Percentiles rank a stretch among this genome's conserved stretches.
These are phyloP conservation scores for Heterocephalus glaber DNA, from an alignment of 2,113 vertebrate genomes.

Conservation along the genomic window DNA sequence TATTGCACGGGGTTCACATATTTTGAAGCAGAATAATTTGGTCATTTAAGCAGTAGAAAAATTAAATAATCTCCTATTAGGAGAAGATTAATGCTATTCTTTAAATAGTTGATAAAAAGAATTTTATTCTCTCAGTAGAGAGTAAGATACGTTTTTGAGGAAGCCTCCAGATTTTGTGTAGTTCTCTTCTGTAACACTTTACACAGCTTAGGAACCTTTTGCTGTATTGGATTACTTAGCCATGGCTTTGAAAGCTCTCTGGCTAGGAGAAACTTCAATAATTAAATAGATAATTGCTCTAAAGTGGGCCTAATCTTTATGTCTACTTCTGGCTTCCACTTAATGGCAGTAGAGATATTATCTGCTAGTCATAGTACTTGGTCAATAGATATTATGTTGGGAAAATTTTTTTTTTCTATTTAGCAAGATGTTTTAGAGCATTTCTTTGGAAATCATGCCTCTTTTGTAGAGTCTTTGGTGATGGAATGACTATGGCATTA, in stretches of 20 bases:
- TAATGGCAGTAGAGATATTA: conserved; percentile 10
- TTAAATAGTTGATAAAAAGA: conserved; percentile 36
- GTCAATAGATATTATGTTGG: conserved; percentile 13
- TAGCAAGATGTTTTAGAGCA: conserved; percentile 62
- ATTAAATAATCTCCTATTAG: conserved; percentile 3
- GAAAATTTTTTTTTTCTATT: conserved; percentile 27
- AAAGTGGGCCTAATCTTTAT: conserved; percentile 19
- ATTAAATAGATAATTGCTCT: conserved; percentile 58
- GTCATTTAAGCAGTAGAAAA: conserved; percentile 23
- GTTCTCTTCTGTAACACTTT: neutral
- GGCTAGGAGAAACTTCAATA: conserved; percentile 30
- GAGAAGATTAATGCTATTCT: neutral
- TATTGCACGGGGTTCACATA: neutral
- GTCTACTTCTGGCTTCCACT: conserved; percentile 37
- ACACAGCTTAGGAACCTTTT: neutral
- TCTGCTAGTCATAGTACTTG: neutral
- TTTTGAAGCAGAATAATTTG: conserved; percentile 45
- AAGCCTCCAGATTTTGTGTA: neutral
- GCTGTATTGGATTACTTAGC: neutral
- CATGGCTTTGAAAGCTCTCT: conserved; percentile 26
- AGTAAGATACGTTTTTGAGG: conserved; percentile 40
- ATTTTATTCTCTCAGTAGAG: neutral
- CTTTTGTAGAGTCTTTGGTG: conserved; percentile 48
- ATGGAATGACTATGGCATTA: neutral
- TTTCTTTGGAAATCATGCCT: neutral